Evolutionary conservation across 2,888 invertebrate genomes (phyloP).

Genomic region (Brenthis daphne): DNA sequence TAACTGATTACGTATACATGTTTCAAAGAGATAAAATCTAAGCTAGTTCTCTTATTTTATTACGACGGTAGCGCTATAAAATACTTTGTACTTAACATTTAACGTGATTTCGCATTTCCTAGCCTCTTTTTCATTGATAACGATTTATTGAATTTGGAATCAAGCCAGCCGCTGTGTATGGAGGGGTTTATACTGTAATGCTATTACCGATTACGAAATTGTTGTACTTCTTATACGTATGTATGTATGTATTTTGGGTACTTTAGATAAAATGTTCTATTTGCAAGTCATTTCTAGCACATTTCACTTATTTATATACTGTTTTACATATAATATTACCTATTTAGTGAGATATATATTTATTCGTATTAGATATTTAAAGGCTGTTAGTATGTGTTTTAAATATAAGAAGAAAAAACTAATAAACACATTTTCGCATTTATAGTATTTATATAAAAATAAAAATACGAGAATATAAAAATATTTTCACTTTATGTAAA

Average conservation of each 20-base stretch:
- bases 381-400: no score
- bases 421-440: no score
- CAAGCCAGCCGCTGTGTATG: slow-evolving; percentile 21
- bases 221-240: slow-evolving; percentile 1
- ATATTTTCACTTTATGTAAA: no score
- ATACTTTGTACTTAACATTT: slow-evolving; percentile 19
- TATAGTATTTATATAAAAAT: no score
- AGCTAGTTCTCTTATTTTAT: slow-evolving; percentile 13
- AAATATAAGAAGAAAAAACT: no score
- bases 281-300: no score
- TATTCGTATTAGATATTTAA: no score
- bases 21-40: slow-evolving; percentile 11
- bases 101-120: slow-evolving; percentile 24
- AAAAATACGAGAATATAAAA: no score
- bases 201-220: slow-evolving; percentile 21
- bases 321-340: no score
- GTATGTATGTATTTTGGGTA: neutral
- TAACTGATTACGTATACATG: neutral
- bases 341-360: no score
- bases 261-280: no score
- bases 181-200: slow-evolving; percentile 15
- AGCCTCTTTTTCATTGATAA: slow-evolving; percentile 25
- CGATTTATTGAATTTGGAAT: slow-evolving; percentile 22
- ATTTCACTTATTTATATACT: no score
- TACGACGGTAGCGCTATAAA: slow-evolving; percentile 15